Evolutionary conservation across 2,797 vertebrate species (phyloP).

Genomic region (Staurois parvus): DNA sequence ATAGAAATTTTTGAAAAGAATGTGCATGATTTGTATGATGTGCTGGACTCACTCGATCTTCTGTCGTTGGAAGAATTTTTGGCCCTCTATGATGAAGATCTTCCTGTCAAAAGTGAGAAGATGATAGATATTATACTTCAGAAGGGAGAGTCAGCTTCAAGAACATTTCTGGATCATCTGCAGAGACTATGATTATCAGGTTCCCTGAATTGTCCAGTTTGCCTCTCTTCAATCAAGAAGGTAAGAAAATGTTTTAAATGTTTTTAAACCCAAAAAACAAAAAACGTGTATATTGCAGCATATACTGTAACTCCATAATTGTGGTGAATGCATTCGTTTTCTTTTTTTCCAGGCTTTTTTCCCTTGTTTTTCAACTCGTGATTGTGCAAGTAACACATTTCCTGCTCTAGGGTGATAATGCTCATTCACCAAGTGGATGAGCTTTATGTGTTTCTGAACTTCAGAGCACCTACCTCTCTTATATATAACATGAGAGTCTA

Average conservation of each 20-base stretch:
- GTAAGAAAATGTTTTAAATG: not conserved
- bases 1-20: not conserved
- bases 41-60: not conserved
- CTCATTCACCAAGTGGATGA: too few species aligned
- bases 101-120: not conserved
- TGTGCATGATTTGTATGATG: not conserved
- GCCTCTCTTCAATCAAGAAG: not conserved
- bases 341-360: too few species aligned
- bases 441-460: too few species aligned
- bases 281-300: too few species aligned
- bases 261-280: too few species aligned
- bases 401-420: too few species aligned
- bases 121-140: slow-evolving; percentile 4
- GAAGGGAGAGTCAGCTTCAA: not conserved
- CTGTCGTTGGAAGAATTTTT: not conserved
- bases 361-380: too few species aligned
- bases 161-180: not conserved
- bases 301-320: too few species aligned
- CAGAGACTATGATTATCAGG: not conserved
- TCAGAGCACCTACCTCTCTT: too few species aligned
- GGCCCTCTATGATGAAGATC: not conserved
- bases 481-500: too few species aligned
- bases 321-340: too few species aligned
- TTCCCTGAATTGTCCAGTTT: not conserved
- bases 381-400: too few species aligned